phyloP scores from a whole-genome alignment of 2,888 invertebrate species.

The Fragum sueziense region DNA sequence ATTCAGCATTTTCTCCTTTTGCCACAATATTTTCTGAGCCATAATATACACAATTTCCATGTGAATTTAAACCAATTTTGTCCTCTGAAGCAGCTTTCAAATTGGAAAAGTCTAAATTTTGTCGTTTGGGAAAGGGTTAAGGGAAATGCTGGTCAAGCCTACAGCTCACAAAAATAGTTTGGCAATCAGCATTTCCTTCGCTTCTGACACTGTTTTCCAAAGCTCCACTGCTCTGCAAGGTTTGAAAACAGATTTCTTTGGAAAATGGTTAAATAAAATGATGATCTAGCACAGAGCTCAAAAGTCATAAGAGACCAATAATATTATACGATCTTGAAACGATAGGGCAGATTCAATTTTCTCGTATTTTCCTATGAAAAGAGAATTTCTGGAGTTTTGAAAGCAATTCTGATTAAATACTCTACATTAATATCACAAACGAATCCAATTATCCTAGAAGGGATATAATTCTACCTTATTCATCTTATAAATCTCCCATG shows the following conservation, averaged over 20 bases:
- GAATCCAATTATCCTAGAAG: neutral
- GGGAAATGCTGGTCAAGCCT: no score
- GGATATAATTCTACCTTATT: slow-evolving; percentile 11
- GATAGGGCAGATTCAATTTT: slow-evolving; percentile 16
- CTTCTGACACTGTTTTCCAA: neutral
- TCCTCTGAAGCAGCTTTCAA: no score
- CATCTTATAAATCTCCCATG: neutral
- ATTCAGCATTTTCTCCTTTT: no score
- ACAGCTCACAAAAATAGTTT: no score
- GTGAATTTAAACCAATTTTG: no score
- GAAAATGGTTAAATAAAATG: neutral
- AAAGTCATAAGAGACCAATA: neutral
- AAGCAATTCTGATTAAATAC: slow-evolving; percentile 15
- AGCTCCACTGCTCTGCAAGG: neutral
- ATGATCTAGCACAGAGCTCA: no score
- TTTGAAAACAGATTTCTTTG: neutral
- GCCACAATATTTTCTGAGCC: no score
- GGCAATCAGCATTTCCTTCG: neutral
- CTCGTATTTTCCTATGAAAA: slow-evolving; percentile 2
- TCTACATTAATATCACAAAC: slow-evolving; percentile 14
- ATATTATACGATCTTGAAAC: neutral
- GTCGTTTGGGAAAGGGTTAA: no score
- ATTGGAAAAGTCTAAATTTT: no score
- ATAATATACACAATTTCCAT: no score
- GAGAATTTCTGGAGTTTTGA: slow-evolving; percentile 5